Evolutionary conservation across 2,113 vertebrate species (phyloP), one percentile per base, ranked within the genome.

Genomic region (Tupaia tana): DNA sequence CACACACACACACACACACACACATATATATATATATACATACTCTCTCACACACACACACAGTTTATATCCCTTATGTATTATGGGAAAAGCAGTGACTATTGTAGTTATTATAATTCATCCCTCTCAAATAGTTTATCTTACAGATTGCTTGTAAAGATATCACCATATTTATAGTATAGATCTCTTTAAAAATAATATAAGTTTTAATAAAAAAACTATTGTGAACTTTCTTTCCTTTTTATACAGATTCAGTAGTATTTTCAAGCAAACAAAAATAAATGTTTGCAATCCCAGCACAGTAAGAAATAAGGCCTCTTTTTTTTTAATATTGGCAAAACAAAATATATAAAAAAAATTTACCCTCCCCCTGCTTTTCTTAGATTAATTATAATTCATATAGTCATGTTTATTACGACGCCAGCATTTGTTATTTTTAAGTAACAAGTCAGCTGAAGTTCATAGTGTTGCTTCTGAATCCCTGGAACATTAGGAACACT

Each of bases 221-320:
- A 98, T 97, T 98, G 95, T 97, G 98, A 98, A 98, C 98, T 98
- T 98, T 98, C 97, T 98, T 98, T 98, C 98, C 97, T 98, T 98
- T 99, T 99, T 99, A 98, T 98, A 99, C 98, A 99, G 98, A 99
- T 98, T 99, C 99, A 99, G 99, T 99, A 99, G 99, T 99, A 99
- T 99, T 98, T 98, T 97, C 98, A 97, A 98, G 99, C 98, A 99
- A 98, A 98, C 98, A 97, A 97, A 95, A 96, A 97, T 95, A 93
- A 96, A 97, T 98, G 98, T 98, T 97, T 98, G 98, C 98, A 96
- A 98, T 98, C 99, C 98, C 99, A 99, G 99, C 98, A 98, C 99
- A 99, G 99, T 99, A 99, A 98, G 99, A 98, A 99, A 98, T 99
- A 99, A 99, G 99, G 99, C 99, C 99, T 99, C 99, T 98, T 98